Evolutionary conservation across 2,888 invertebrate species (phyloP).

Genomic region (Xanthia icteritia): DNA sequence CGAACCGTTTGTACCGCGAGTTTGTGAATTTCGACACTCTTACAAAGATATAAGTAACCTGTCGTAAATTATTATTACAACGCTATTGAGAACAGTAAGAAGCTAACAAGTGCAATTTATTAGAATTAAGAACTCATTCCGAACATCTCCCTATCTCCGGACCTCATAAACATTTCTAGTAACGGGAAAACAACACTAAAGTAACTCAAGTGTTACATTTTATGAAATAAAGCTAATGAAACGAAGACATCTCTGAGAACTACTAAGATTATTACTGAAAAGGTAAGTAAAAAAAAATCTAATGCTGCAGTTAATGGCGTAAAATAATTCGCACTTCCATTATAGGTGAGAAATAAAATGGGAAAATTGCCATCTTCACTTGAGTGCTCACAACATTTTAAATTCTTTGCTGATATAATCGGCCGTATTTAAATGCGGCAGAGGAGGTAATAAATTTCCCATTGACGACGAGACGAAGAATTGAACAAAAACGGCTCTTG

Average conservation of each 20-base stretch:
- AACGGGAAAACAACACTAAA: conserved; percentile 50
- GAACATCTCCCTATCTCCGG: conserved; percentile 42
- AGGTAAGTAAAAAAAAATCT: conserved; percentile 21
- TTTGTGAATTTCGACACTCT: conserved; percentile 64
- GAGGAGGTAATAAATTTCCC: conserved; percentile 88
- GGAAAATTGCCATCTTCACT: conserved; percentile 81
- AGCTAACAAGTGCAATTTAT: conserved; percentile 63
- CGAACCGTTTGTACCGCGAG: conserved; percentile 68
- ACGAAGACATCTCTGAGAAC: conserved; percentile 4
- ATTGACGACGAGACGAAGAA: conserved; percentile 89
- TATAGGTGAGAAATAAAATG: conserved; percentile 76
- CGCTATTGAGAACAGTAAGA: conserved; percentile 58
- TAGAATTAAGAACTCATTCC: conserved; percentile 63
- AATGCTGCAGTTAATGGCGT: conserved; percentile 64
- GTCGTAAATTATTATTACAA: conserved; percentile 60
- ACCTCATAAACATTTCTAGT: conserved; percentile 57
- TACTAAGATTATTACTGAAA: conserved; percentile 13
- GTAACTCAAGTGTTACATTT: conserved; percentile 45
- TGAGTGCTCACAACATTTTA: conserved; percentile 82
- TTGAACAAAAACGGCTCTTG: conserved; percentile 89
- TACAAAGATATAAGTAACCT: conserved; percentile 53
- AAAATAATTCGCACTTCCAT: conserved; percentile 70
- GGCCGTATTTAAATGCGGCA: conserved; percentile 87
- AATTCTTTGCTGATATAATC: conserved; percentile 83
- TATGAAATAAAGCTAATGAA: conserved; percentile 41